Base-by-base conservation (phyloP, 2,888 invertebrate genomes). In the Chymomyza fuscimana region DNA sequence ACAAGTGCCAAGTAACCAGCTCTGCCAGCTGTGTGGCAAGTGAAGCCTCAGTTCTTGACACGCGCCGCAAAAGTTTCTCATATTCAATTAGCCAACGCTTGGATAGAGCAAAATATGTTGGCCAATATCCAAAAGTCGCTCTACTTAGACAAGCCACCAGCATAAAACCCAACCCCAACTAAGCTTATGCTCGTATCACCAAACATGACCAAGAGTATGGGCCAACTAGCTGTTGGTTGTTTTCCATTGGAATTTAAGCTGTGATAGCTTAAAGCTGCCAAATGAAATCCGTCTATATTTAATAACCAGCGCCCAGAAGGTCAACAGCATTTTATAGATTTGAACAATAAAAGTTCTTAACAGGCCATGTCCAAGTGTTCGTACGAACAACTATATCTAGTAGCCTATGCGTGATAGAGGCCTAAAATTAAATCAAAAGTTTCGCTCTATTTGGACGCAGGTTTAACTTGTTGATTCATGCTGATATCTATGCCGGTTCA, bases 51-150 rank as follows among this genome's bases (percentile, higher is more conserved):
- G 76, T 70, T 82, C 77, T 81, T 82, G 87, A 87, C 87, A 83
- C 71, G 81, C 77, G 74, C 69, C 73, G 74, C 77, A 60, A 56
- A 78, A 79, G 80, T 87, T 87, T 86, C 81, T 87, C 86, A 80
- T 83, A 85, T 87, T 85, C 86, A 85, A 86, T 85, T 85, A 85
- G 86, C 78, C 66, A 78, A 61, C 72, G 72, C 61, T 69, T 67
- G 69, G 77, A 54, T 77, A 81, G 81, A 78, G 77, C 78, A 79
- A 71, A 81, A 79, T 78, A 77, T 16, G 15, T 9, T 19, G 52
- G 16, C 52, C 52, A 54, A 19, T 16, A 54, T 54, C 19, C 10
- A 15, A 16, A 54, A 46, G 12, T 46, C 12, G 12, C 12, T 32
- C 7, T 7, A 32, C 32, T 32, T 46, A 12, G 40, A 46, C 6